Base-by-base conservation (phyloP, 37 sponge, comb jelly and placozoan genomes). In the Beroe forskalii region DNA sequence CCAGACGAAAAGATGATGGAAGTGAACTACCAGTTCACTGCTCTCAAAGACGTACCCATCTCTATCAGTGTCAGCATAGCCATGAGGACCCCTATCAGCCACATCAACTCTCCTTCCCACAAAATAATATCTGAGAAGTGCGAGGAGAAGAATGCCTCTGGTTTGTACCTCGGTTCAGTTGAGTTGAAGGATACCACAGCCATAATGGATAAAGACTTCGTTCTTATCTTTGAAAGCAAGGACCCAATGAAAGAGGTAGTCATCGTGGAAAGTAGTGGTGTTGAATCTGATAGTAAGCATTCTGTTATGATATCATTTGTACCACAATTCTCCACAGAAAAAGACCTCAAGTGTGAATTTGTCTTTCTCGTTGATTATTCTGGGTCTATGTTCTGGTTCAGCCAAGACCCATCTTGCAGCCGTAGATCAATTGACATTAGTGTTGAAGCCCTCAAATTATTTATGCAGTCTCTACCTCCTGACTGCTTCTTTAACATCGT, bases 291-390 rank as follows among this genome's bases (percentile, higher is more conserved):
- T 12, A 48, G 6, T 17, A 12, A 48, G 6, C 55, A 48, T 12
- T 22, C 24, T 22, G 30, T 64, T 27, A 64, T 64, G 66, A 64
- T 64, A 23, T 64, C 66, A 27, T 22, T 64, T 27, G 31, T 64
- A 4, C 66, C 66, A 4, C 3, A 64, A 23, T 48, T 48, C 55
- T 30, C 27, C 20, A 22, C 25, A 22, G 66, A 22, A 4, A 63
- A 48, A 1, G 67, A 90, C 33, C 22, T 61, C 32, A 30, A n/a
- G 66, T 62, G 66, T 60, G 95, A 95, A 62, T 95, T 95, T 72
- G 61, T 95, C 0, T 95, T 95, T 62, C 67, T 95, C 20, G 92
- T 95, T 8, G 95, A 95, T 90, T 95, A 93, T 92, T 94, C 94
- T 91, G 95, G 94, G 1, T 94, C 94, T 40, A 95, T 95, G 95